Evolutionary conservation across 2,113 vertebrate genomes (phyloP).

Genomic region (Laticauda colubrina): DNA sequence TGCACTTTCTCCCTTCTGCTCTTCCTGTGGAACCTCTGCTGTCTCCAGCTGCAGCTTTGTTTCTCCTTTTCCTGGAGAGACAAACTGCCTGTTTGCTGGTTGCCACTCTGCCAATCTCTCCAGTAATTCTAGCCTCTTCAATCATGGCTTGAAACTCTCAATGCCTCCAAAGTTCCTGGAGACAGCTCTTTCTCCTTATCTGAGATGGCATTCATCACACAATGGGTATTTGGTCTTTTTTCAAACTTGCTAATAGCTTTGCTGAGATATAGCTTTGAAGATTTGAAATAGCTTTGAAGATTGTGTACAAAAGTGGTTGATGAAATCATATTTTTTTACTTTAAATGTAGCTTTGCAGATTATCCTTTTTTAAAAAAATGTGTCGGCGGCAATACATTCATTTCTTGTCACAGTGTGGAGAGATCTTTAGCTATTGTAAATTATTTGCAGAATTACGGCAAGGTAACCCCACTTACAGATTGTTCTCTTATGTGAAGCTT

Average conservation of each 20-base stretch:
- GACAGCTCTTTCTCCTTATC: no score
- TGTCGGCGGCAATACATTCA: background rate
- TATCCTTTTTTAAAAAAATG: conserved; percentile 10
- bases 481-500: background rate
- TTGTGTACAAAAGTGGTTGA: background rate
- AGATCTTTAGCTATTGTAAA: conserved; percentile 26
- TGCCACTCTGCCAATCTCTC: no score
- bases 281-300: background rate
- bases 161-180: no score
- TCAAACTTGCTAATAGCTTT: background rate
- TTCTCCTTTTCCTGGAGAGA: no score
- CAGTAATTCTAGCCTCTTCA: no score
- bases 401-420: conserved; percentile 10
- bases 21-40: no score
- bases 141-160: no score
- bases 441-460: background rate
- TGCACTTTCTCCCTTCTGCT: no score
- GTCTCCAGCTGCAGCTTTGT: no score
- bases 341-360: conserved; percentile 14
- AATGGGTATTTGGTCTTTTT: background rate
- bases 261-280: background rate
- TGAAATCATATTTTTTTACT: background rate
- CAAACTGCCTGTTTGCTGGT: no score
- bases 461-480: background rate
- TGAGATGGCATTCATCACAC: no score